Base-by-base conservation (phyloP, 2,113 vertebrate genomes). In the Oriolus oriolus region DNA sequence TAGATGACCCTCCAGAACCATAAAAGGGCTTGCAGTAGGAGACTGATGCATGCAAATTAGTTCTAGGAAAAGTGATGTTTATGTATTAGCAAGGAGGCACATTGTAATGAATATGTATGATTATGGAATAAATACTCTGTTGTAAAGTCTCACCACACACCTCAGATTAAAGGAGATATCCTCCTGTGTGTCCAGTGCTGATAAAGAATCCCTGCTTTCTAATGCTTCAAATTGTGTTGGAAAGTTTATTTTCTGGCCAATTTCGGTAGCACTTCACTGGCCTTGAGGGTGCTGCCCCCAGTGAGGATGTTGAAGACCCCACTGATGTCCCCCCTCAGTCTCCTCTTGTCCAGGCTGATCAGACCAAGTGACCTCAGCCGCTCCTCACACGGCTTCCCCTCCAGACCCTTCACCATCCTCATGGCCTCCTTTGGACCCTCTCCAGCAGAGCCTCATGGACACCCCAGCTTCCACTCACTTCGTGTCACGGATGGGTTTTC, bases 401-500 rank as follows among this genome's bases (percentile, higher is more conserved):
- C 31, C 42, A 64, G 57, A 56, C 16, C 41, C 41, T 31, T 56
- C 65, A 11, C 21, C 49, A 7, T 35, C 16, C 22, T 52, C 1
- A 0, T 50, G 37, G 14, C 10, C 28, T 87, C 26, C 26, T 59
- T 22, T 37, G 33, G 42, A 59, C 6, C 5, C 20, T 37, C 23
- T 33, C 39, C 33, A 53, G 57, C 7, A 44, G 56, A 24, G 31
- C 11, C 37, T n/a, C 2, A 24, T 0, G 16, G 26, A 41, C 3
- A 2, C 45, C n/a, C 23, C 28, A 35, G 42, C n/a, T 53, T 11
- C 19, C 10, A 1, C n/a, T 69, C 35, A 3, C 31, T 66, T n/a
- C 0, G 0, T 7, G 6, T 30, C 12, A 5, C 0, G 0, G n/a
- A 11, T 13, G 11, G 18, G 24, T 49, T 84, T 70, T 30, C 4